Evolutionary conservation across 1,140 invertebrate species (phyloP).

Genomic region (Caerostris extrusa): DNA sequence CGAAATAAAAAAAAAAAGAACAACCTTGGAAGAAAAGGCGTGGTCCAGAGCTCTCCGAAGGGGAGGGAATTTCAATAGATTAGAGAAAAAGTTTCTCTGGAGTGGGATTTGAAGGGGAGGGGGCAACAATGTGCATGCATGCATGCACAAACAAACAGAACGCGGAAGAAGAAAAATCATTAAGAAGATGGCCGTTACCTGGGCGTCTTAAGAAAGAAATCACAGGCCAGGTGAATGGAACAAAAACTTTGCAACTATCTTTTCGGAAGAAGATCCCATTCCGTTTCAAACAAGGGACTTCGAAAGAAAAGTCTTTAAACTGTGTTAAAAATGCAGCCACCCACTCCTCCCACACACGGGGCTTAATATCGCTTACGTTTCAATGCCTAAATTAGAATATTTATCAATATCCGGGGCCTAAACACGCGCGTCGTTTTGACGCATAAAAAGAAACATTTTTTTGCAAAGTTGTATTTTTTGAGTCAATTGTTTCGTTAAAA

Average conservation of each 20-base stretch:
- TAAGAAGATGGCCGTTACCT: constrained; percentile 48
- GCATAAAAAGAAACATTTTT: too few species aligned
- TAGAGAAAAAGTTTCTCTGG: constrained; percentile 68
- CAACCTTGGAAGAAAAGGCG: constrained; percentile 26
- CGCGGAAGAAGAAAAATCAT: constrained; percentile 66
- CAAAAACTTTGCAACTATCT: constrained; percentile 53
- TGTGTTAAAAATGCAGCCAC: not conserved
- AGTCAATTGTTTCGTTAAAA: too few species aligned
- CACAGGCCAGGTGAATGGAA: constrained; percentile 48
- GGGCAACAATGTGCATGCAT: constrained; percentile 45
- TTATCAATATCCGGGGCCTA: not conserved
- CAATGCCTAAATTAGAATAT: constrained; percentile 23
- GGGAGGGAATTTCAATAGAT: constrained; percentile 77
- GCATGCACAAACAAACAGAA: constrained; percentile 58
- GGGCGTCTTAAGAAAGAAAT: constrained; percentile 38
- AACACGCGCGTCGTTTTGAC: too few species aligned
- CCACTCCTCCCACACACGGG: not conserved
- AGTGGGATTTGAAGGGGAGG: constrained; percentile 10
- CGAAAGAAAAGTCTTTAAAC: constrained; percentile 12
- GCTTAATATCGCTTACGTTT: constrained; percentile 30
- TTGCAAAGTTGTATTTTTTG: too few species aligned
- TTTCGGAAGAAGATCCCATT: not conserved
- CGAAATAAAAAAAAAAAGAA: not conserved
- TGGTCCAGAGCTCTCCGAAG: constrained; percentile 64
- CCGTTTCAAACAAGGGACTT: constrained; percentile 17